These are phyloP conservation scores for Heliornis fulica DNA, from an alignment of 2,113 vertebrate genomes.

Conservation along the genomic window DNA sequence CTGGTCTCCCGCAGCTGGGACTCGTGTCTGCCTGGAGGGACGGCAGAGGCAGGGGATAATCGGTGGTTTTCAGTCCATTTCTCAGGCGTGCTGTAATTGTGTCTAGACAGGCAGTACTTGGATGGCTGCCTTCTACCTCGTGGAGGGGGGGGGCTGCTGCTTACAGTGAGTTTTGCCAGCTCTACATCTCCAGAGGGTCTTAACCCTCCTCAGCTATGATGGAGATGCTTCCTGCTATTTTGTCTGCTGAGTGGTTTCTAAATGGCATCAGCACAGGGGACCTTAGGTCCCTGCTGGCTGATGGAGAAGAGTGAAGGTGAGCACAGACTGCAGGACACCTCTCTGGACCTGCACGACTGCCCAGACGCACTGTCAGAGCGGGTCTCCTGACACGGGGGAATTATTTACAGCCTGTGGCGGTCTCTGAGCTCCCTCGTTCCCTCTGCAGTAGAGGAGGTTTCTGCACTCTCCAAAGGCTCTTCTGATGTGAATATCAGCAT, in stretches of 20 bases:
- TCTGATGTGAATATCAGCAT: not conserved
- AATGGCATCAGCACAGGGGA: not conserved
- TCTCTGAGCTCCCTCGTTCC: not conserved
- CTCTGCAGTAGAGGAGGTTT: not conserved
- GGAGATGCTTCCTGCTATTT: not conserved
- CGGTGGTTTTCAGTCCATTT: not conserved
- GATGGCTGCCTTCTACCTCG: not conserved
- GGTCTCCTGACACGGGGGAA: not conserved
- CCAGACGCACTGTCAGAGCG: not conserved
- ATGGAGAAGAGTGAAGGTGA: not conserved
- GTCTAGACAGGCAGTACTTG: conserved; percentile 28
- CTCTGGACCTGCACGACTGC: not conserved
- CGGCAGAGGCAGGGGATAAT: not conserved
- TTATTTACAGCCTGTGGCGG: not conserved
- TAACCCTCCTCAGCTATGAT: not conserved
- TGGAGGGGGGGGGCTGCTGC: not conserved
- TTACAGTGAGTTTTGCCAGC: not conserved
- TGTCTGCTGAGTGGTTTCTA: not conserved
- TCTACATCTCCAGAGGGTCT: not conserved
- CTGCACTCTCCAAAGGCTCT: not conserved
- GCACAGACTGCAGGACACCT: not conserved
- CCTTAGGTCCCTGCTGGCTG: not conserved
- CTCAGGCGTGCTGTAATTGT: not conserved
- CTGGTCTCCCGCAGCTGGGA: not conserved
- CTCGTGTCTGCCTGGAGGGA: not conserved